A percentile compares a stretch with the other conserved stretches of the same genome.
These are phyloP conservation scores for Epistrophella euchroma DNA, from an alignment of 2,888 invertebrate species.

Conservation along the genomic window DNA sequence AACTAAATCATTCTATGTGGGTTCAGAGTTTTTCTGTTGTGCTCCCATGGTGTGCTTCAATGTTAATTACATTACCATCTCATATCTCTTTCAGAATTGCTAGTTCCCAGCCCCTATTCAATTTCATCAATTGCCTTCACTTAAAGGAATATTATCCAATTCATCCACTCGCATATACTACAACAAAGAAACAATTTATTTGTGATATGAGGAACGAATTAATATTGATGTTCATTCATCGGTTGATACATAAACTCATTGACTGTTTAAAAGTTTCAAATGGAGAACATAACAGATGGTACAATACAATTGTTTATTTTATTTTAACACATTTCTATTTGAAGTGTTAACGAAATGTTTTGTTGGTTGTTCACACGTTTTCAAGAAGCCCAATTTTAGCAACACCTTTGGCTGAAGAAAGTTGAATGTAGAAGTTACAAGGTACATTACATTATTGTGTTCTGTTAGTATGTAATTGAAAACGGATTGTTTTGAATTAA, in stretches of 20 bases:
- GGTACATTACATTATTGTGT: not conserved
- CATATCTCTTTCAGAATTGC: constrained; percentile 1
- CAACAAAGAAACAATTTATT: constrained; percentile 6
- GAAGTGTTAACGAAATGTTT: not conserved
- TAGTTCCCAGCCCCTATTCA: constrained; percentile 38
- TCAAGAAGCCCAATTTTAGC: not conserved
- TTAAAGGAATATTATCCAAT: constrained; percentile 16
- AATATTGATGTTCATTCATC: constrained; percentile 18
- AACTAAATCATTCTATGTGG: not conserved
- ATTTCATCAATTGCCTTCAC: constrained; percentile 40
- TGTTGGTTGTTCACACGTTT: constrained; percentile 12
- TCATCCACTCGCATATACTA: not conserved
- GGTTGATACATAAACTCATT: not conserved
- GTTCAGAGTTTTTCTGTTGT: not conserved
- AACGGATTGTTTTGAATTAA: not conserved
- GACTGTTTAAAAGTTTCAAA: constrained; percentile 1
- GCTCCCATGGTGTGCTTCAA: not conserved
- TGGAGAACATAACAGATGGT: constrained; percentile 9
- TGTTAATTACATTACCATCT: not conserved
- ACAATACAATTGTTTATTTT: constrained; percentile 4
- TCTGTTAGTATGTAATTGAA: not conserved
- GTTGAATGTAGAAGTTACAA: not conserved
- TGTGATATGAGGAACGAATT: constrained; percentile 4
- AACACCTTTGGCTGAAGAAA: not conserved
- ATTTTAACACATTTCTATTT: constrained; percentile 28